These are phyloP conservation scores for Napeogenes inachia DNA, from an alignment of 2,888 invertebrate genomes.

Conservation along the genomic window DNA sequence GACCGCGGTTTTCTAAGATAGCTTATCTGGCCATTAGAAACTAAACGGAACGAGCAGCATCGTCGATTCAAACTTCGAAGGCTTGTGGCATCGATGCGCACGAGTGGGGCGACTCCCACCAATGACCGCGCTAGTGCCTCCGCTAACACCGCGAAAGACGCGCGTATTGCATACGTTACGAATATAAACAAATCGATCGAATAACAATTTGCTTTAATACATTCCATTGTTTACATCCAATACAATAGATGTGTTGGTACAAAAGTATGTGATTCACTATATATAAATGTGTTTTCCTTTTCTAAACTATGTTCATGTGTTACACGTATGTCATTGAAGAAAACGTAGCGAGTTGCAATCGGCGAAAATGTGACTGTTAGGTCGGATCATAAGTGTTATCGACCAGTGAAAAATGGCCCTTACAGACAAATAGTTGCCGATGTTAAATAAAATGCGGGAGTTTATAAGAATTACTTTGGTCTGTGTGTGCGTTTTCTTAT, in stretches of 20 bases:
- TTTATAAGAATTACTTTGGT: slow-evolving; percentile 61
- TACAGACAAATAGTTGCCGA: slow-evolving; percentile 42
- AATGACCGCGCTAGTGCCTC: slow-evolving; percentile 51
- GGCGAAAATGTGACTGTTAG: slow-evolving; percentile 72
- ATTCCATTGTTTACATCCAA: background rate
- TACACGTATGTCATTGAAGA: slow-evolving; percentile 48
- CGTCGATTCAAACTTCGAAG: slow-evolving; percentile 41
- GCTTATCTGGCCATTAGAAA: slow-evolving; percentile 57
- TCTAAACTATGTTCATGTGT: slow-evolving; percentile 33
- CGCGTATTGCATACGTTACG: slow-evolving; percentile 41
- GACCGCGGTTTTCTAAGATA: slow-evolving; percentile 47
- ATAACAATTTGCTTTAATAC: slow-evolving; percentile 37
- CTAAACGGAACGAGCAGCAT: slow-evolving; percentile 37
- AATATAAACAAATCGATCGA: slow-evolving; percentile 41
- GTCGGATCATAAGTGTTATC: slow-evolving; percentile 40
- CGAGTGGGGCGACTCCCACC: slow-evolving; percentile 50
- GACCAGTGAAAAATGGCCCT: slow-evolving; percentile 56
- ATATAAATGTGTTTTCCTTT: slow-evolving; percentile 25
- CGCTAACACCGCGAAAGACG: slow-evolving; percentile 47
- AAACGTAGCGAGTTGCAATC: slow-evolving; percentile 43
- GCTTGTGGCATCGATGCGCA: slow-evolving; percentile 48
- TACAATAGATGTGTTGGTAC: slow-evolving; percentile 13
- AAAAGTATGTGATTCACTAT: slow-evolving; percentile 17
- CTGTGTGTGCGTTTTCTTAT: slow-evolving; percentile 59
- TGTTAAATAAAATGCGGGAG: slow-evolving; percentile 65